Evolutionary conservation across 2,888 invertebrate species (phyloP).

Genomic region (Drosophila peninsularis): DNA sequence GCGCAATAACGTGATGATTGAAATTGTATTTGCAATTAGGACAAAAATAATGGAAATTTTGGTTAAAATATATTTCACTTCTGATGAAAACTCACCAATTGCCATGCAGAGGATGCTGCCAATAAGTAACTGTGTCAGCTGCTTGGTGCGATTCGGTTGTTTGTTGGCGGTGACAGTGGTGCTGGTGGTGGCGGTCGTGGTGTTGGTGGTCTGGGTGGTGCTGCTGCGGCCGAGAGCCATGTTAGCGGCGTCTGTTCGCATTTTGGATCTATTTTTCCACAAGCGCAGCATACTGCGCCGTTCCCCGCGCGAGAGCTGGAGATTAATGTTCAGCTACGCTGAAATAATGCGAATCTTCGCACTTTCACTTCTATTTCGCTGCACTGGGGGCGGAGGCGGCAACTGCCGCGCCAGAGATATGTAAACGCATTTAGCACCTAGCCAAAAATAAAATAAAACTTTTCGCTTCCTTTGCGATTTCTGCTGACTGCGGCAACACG

Average conservation of each 20-base stretch:
- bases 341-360: slow-evolving; percentile 71
- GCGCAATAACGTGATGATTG: not conserved
- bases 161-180: slow-evolving; percentile 4
- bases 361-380: slow-evolving; percentile 63
- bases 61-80: not conserved
- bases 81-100: slow-evolving; percentile 71
- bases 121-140: slow-evolving; percentile 68
- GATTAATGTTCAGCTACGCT: slow-evolving; percentile 74
- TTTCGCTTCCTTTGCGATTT: slow-evolving; percentile 12
- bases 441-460: slow-evolving; percentile 10
- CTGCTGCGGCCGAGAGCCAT: slow-evolving; percentile 38
- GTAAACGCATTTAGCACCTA: slow-evolving; percentile 70
- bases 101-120: slow-evolving; percentile 70
- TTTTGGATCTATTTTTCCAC: slow-evolving; percentile 74
- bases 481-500: slow-evolving; percentile 42
- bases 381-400: slow-evolving; percentile 36
- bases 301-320: slow-evolving; percentile 17
- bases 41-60: not conserved
- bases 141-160: slow-evolving; percentile 30
- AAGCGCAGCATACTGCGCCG: slow-evolving; percentile 67
- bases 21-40: slow-evolving; percentile 2
- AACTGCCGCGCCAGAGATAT: slow-evolving; percentile 48
- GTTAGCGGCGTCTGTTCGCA: slow-evolving; percentile 62
- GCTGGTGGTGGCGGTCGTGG: not conserved
- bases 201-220: slow-evolving; percentile 4